phyloP scores from a whole-genome alignment of 2,888 invertebrate species.

The Meiosimyza decipiens region DNA sequence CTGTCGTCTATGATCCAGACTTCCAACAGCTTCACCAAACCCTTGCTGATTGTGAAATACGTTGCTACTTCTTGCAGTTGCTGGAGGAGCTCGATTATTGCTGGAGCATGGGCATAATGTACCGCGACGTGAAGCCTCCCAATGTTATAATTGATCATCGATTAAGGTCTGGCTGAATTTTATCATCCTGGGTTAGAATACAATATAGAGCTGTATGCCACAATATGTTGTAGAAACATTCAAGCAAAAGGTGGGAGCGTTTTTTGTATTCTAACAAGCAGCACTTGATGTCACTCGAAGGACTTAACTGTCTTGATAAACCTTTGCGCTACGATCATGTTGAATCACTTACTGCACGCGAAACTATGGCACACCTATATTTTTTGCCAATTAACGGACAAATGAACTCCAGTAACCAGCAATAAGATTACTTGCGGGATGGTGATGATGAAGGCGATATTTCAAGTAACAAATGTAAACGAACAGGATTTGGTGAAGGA shows the following conservation, averaged over 20 bases:
- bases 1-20: too few species aligned
- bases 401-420: too few species aligned
- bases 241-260: slow-evolving; percentile 98
- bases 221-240: slow-evolving; percentile 88
- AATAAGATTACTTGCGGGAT: too few species aligned
- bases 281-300: slow-evolving; percentile 97
- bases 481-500: slow-evolving; percentile 26
- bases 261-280: slow-evolving; percentile 99
- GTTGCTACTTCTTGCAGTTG: slow-evolving; percentile 98
- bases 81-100: slow-evolving; percentile 99
- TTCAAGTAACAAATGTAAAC: slow-evolving; percentile 30
- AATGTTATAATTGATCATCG: slow-evolving; percentile 99
- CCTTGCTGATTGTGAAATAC: slow-evolving; percentile 99
- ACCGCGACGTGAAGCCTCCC: slow-evolving; percentile 99
- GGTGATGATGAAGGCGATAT: slow-evolving; percentile 29
- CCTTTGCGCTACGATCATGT: slow-evolving; percentile 98
- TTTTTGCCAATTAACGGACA: slow-evolving; percentile 78
- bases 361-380: slow-evolving; percentile 99
- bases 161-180: slow-evolving; percentile 99
- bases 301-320: slow-evolving; percentile 98
- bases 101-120: too few species aligned
- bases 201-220: slow-evolving; percentile 99
- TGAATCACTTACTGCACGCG: slow-evolving; percentile 96
- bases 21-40: too few species aligned
- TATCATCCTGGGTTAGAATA: slow-evolving; percentile 99